Evolutionary conservation across 1,140 invertebrate species (phyloP), one percentile per base, ranked within the genome.

Genomic region (Pseudomyrmex pallidus): DNA sequence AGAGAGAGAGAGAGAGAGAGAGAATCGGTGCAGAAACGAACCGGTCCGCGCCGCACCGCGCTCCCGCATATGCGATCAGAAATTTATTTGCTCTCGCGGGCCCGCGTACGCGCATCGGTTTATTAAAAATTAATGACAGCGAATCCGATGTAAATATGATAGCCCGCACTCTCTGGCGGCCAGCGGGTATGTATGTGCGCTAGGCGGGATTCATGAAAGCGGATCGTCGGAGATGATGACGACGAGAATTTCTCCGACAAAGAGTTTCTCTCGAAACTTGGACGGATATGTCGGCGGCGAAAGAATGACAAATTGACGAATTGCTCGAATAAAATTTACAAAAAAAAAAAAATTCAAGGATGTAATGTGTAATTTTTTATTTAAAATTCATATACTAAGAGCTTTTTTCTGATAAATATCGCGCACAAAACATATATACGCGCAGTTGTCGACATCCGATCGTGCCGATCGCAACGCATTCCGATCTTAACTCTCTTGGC

Each of bases 51-150:
- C 54, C 83, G 44, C 59, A 83, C 87, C 78, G 80, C 25, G 84
- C 59, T 64, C 77, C 89, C 85, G 85, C 85, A 82, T 89, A 86
- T 87, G 77, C 86, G 68, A 84, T 85, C 80, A 44, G 57, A 74
- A 59, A 56, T 90, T 90, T 91, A 88, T 90, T 90, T 88, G 74
- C 83, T 87, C 78, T 82, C 77, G 77, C 62, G 68, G 35, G 35
- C 35, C 35, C 35, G 4, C 35, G 35, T 35, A 35, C 91, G 77
- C 64, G 82, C 91, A 91, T 92, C 84, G 88, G 90, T 93, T 93
- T 93, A 92, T 92, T 92, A 92, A 93, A 92, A 93, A 93, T 93
- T 92, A 92, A 93, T 92, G 90, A 91, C 90, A 92, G 91, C 90
- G 90, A 91, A 91, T 90, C 85, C 85, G 67, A 90, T 92, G 91